Evolutionary conservation across 1,140 invertebrate genomes (phyloP).

Genomic region (Lineus longissimus): DNA sequence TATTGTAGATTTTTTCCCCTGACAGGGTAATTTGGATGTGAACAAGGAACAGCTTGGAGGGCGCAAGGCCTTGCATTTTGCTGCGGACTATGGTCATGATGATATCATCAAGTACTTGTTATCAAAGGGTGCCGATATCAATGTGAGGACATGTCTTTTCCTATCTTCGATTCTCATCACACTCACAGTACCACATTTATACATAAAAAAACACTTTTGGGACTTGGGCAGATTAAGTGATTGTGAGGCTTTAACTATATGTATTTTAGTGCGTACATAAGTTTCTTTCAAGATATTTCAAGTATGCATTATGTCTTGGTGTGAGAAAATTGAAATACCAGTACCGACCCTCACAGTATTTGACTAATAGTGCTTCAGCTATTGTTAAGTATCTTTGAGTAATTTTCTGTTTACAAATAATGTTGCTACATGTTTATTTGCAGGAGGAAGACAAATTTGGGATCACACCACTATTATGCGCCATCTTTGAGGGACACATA

Average conservation of each 20-base stretch:
- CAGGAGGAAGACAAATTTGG: slow-evolving; percentile 89
- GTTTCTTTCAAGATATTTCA: too few species aligned
- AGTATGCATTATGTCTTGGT: too few species aligned
- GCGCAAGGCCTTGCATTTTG: slow-evolving; percentile 52
- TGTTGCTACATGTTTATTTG: slow-evolving; percentile 30
- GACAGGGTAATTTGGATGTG: slow-evolving; percentile 16
- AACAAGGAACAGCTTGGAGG: slow-evolving; percentile 24
- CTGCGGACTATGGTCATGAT: slow-evolving; percentile 90
- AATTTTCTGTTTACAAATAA: background rate
- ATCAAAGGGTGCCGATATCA: slow-evolving; percentile 82
- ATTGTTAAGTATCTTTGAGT: too few species aligned
- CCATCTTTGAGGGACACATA: slow-evolving; percentile 93
- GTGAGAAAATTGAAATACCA: too few species aligned
- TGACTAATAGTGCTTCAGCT: too few species aligned
- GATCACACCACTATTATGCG: slow-evolving; percentile 84
- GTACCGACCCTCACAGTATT: too few species aligned
- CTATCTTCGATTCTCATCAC: background rate
- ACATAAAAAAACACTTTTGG: too few species aligned
- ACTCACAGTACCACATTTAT: too few species aligned
- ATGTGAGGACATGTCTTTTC: slow-evolving; percentile 82
- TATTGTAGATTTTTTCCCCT: background rate
- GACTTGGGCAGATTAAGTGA: too few species aligned
- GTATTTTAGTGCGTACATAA: too few species aligned
- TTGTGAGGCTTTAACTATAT: too few species aligned
- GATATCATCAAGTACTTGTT: slow-evolving; percentile 87